A percentile compares a stretch with the other conserved stretches of the same genome.
phyloP scores from a whole-genome alignment of 2,113 vertebrate species.

The Pteruthius melanotis region DNA sequence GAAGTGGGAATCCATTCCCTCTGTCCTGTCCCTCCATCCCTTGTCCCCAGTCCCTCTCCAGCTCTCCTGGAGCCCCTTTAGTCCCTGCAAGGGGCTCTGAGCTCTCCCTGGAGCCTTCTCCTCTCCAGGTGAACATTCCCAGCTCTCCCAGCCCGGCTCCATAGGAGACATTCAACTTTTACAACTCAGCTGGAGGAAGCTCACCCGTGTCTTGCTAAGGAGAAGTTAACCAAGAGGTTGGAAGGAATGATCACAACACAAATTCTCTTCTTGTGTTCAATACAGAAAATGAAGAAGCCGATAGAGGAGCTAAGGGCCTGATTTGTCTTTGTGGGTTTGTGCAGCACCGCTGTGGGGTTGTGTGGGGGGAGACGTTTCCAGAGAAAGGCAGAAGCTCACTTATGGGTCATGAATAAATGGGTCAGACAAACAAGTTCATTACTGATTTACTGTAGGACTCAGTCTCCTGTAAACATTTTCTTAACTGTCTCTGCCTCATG shows the following conservation, averaged over 20 bases:
- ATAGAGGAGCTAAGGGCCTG: not conserved
- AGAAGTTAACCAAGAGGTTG: not conserved
- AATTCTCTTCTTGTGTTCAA: not conserved
- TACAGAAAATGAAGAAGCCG: not conserved
- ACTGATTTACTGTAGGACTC: constrained; percentile 26
- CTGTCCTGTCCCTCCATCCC: not conserved
- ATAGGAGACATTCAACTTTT: not conserved
- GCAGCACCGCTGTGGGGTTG: not conserved
- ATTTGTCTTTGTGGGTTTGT: not conserved
- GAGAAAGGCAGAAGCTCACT: not conserved
- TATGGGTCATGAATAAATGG: constrained; percentile 42
- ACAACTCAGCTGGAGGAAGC: not conserved
- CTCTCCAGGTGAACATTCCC: not conserved
- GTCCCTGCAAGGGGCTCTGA: rapidly evolving
- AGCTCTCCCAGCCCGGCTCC: not conserved
- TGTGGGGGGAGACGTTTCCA: not conserved
- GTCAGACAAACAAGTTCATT: constrained; percentile 55
- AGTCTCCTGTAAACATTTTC: constrained; percentile 49
- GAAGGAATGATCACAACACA: not conserved
- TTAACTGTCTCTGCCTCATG: constrained; percentile 38
- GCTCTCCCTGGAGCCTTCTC: not conserved
- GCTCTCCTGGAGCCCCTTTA: not conserved
- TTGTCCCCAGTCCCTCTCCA: not conserved
- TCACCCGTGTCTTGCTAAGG: not conserved
- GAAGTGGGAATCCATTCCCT: not conserved